A percentile compares a stretch with the other conserved stretches of the same genome.
Conservation (phyloP, 2,888 invertebrate species). For the Galeruca laticollis region DNA sequence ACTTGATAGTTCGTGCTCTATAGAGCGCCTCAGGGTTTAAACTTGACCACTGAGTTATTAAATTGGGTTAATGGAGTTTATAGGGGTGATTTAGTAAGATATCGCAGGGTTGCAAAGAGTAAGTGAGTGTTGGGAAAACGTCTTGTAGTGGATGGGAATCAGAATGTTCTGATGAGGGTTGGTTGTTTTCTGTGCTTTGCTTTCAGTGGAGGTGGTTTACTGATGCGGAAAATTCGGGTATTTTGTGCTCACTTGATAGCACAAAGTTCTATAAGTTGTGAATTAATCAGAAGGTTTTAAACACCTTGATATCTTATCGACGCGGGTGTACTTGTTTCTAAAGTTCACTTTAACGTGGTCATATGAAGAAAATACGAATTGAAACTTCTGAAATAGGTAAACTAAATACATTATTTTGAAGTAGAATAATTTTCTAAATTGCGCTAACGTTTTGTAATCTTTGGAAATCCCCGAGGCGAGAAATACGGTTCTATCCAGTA, state of each 20-base stretch:
- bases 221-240: slow-evolving; percentile 16
- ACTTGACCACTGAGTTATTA: slow-evolving; percentile 36
- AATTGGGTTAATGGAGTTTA: slow-evolving; percentile 35
- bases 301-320: not conserved
- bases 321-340: no score
- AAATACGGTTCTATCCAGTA: not conserved
- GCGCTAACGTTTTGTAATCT: not conserved
- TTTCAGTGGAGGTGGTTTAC: slow-evolving; percentile 3
- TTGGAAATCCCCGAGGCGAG: no score
- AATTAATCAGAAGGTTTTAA: not conserved
- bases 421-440: not conserved
- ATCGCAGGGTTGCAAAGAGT: slow-evolving; percentile 28
- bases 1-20: slow-evolving; percentile 34
- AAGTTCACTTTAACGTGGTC: no score
- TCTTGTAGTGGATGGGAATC: slow-evolving; percentile 33
- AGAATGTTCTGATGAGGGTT: slow-evolving; percentile 28
- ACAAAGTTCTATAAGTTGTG: not conserved
- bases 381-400: no score
- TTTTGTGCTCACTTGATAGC: not conserved
- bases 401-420: not conserved
- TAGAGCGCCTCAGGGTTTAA: slow-evolving; percentile 27
- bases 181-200: slow-evolving; percentile 17
- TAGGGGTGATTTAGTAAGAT: slow-evolving; percentile 34
- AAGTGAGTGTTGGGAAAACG: slow-evolving; percentile 21
- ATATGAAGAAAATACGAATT: no score